Conservation (phyloP, 2,797 vertebrate species). For the Mastacembelus armatus region DNA sequence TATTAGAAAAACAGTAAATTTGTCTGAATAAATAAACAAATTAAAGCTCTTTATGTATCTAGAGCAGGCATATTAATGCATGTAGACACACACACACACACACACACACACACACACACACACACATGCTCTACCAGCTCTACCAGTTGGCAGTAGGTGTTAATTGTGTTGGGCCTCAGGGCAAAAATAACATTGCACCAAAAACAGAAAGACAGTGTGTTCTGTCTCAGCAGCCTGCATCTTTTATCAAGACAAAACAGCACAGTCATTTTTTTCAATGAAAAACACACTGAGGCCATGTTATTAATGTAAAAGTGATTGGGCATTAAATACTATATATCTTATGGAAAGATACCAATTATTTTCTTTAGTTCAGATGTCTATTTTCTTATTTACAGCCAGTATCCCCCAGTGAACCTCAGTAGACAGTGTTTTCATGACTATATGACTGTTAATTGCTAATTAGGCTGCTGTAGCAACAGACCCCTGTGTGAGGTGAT, state of each 20-base stretch:
- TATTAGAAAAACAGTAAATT: conserved; percentile 41
- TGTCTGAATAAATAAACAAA: conserved; percentile 53
- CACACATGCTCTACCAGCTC: conserved; percentile 29
- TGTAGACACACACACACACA: conserved; percentile 14
- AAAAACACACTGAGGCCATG: conserved; percentile 1
- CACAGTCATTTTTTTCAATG: conserved; percentile 23
- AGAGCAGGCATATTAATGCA: conserved; percentile 47
- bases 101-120: conserved; percentile 12
- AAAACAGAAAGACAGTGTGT: conserved; percentile 53
- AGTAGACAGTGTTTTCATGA: conserved; percentile 68
- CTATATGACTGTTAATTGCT: conserved; percentile 77
- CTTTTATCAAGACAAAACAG: conserved; percentile 46
- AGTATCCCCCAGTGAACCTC: conserved; percentile 45
- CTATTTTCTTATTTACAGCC: conserved; percentile 41
- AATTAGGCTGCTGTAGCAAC: conserved; percentile 75
- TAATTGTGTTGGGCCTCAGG: conserved; percentile 81
- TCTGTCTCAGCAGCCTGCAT: conserved; percentile 40
- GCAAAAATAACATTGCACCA: conserved; percentile 74
- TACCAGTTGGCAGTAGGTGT: conserved; percentile 74
- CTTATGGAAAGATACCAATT: not conserved
- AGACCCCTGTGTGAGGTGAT: conserved; percentile 71
- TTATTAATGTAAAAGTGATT: not conserved
- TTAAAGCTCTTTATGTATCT: conserved; percentile 53
- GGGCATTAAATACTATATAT: not conserved
- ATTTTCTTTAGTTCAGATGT: conserved; percentile 28